Base-by-base conservation (phyloP, 2,888 invertebrate genomes). In the Isoperla grammatica region DNA sequence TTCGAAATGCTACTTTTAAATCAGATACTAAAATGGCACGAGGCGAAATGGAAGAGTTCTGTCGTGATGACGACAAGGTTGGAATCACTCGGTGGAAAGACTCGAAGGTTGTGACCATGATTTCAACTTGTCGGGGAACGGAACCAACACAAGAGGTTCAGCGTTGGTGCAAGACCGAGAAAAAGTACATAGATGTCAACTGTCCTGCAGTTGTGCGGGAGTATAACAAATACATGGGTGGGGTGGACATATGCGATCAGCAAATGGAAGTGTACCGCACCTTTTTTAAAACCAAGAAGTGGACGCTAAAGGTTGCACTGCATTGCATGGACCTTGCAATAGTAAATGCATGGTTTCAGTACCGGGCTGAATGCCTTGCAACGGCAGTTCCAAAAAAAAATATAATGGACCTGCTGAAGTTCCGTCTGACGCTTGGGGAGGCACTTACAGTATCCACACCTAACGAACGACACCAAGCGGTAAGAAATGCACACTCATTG, bases 81-180 rank as follows among this genome's bases (percentile, higher is more conserved):
- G 65, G 67, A 39, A 57, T 67, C 0, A 63, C 68, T 4, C 70
- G 70, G 62, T 72, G 70, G 70, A 69, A 66, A 57, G 70, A 71
- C 53, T 17, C 2, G 5, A 58, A 59, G 45, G 22, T 23, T 39
- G 67, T 69, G 0, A 59, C 68, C 20, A 57, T 65, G 22, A 56
- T 65, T 15, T 71, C 70, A 2, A 70, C 68, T 19, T 65, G 65
- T 61, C 53, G 13, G 29, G 71, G 70, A 42, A 59, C 62, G 19
- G 65, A 68, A 39, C 69, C 69, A 6, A 22, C 56, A 12, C 59
- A 35, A 19, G 23, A 45, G 62, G 65, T 59, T 54, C 60, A n/a
- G 58, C 54, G 62, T 63, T 69, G 57, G 60, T 46, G 45, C 56
- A 68, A 61, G 62, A 61, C 59, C 46, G 46, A 56, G 8, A 56